These are phyloP conservation scores for Aplidium turbinatum DNA, from an alignment of 23 tunicate species.

Conservation along the genomic window DNA sequence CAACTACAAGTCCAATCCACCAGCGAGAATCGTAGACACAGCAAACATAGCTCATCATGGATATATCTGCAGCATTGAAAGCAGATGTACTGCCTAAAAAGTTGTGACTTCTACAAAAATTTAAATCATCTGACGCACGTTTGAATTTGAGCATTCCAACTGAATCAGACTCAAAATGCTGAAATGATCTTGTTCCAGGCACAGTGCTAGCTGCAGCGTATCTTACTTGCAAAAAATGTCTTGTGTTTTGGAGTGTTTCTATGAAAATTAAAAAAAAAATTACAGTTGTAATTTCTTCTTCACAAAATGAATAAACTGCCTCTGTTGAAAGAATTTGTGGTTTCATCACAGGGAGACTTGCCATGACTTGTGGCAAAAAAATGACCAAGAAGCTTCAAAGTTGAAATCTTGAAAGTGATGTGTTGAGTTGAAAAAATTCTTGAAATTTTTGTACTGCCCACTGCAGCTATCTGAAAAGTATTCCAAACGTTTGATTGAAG, in stretches of 20 bases:
- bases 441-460: conserved; percentile 27
- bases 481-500: conserved; percentile 14
- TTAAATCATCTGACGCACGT: conserved; percentile 19
- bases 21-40: conserved; percentile 13
- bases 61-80: neutral
- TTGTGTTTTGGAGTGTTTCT: conserved; percentile 4
- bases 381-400: conserved; percentile 25
- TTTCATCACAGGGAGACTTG: conserved; percentile 39
- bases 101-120: conserved; percentile 15
- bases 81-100: neutral
- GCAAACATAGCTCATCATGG: conserved; percentile 28
- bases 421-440: conserved; percentile 27
- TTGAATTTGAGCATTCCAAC: conserved; percentile 21
- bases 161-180: conserved; percentile 20
- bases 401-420: conserved; percentile 20
- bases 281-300: neutral
- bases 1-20: conserved; percentile 21
- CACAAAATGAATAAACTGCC: neutral
- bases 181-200: conserved; percentile 21
- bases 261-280: conserved; percentile 2
- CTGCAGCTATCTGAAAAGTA: conserved; percentile 39
- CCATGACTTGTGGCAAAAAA: conserved; percentile 65
- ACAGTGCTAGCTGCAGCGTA: conserved; percentile 20
- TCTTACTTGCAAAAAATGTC: conserved; percentile 5
- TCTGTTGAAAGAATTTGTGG: neutral